Base-by-base conservation (phyloP, 2,888 invertebrate species). In the Pachycephus smyrnensis region DNA sequence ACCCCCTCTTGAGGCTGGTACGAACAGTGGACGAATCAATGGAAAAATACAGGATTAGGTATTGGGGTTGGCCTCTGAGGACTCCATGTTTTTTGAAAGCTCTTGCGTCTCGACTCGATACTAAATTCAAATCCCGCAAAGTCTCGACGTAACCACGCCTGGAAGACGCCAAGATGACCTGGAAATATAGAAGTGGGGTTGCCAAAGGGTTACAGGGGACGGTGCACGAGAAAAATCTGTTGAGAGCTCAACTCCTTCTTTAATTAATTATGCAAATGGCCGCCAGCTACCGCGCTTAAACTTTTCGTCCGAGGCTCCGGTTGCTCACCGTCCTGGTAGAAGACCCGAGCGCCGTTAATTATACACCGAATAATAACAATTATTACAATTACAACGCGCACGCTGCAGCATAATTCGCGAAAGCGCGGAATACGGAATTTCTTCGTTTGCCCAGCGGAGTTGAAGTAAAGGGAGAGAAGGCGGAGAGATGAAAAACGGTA, bases 261-360 rank as follows among this genome's bases (percentile, higher is more conserved):
- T 88, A 89, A 89, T 89, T 89, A 89, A 89, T 89, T 89, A 89
- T 89, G 89, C 88, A 89, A 89, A 89, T 89, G 88, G 89, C 89
- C 88, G 83, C 82, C 84, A 84, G 87, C 87, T 85, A 86, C 83
- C 86, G 85, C 86, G 89, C 88, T 88, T 88, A 89, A 89, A 88
- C 87, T 89, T 89, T 89, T 88, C 88, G 88, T 87, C 85, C 84
- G 87, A 88, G 87, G 87, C 86, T 81, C 23, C 75, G 75, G 31
- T 55, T 9, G 55, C 55, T 55, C 55, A 23, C 55, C 55, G 55
- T 6, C 55, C 9, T 55, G 15, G 23, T 23, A 23, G 55, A 55
- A 55, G 84, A 83, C 84, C 85, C 86, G 85, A 86, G 86, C 81
- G 86, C 87, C 88, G 88, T 89, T 89, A 89, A 89, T 89, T 89